Evolutionary conservation across 1,140 invertebrate species (phyloP), one percentile per base, ranked within the genome.

Genomic region (Geopemphigus sp.): DNA sequence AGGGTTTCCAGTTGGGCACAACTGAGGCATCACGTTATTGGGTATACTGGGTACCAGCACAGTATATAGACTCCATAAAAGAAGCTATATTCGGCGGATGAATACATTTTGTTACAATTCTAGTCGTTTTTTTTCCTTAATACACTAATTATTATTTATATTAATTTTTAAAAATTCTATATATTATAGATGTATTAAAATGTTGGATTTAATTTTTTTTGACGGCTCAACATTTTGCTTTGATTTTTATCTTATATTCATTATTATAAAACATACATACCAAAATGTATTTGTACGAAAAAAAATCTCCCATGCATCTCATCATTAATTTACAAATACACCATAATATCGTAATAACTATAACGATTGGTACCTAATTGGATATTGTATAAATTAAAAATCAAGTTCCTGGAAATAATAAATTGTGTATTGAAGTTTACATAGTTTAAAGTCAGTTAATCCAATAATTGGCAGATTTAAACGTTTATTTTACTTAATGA

Each of bases 21-120:
- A 95, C 94, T 12, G 94, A 95, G 87, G 93, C 93, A 15, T 95
- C 93, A 45, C 87, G 92, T 82, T 96, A 96, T 87, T 97, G 94
- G 94, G 90, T 97, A 68, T 97, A 97, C 86, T 97, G 95, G 95
- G 94, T 97, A 57, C 95, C 95, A 61, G 94, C 94, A 39, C 92
- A 94, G 84, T 97, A 95, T 85, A 90, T 96, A 80, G 92, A 94
- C 83, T 93, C 95, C 80, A 95, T 97, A 83, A 96, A 96, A 88
- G 94, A 95, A 84, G 92, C 94, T 73, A 91, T 96, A 82, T 88
- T 96, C 54, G 94, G 94, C n/a, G 72, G 72, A 50, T 61, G 5
- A 78, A 47, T 3, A 0, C 19, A 10, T 74, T 47, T 22, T 78
- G 54, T 78, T 78, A 11, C 26, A 17, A 78, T 63, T 78, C 74